Evolutionary conservation across 37 sponge, comb jelly and placozoan species (phyloP), one percentile per base, ranked within the genome.

Genomic region (Dysidea cf. avara): DNA sequence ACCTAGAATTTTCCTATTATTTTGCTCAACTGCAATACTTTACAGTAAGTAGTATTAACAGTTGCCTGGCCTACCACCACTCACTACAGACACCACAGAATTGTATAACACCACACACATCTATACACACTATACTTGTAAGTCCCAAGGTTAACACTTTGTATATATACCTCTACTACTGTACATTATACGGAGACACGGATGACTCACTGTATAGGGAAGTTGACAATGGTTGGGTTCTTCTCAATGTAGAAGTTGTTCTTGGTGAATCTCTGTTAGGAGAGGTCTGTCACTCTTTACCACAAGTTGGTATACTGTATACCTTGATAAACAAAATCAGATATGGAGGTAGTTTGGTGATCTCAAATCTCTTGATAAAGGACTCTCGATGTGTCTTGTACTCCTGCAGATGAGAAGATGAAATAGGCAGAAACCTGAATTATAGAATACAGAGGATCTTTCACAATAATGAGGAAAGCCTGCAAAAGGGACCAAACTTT

Each of bases 191-290:
- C 49, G 52, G 37, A 48, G 7, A 29, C n/a, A 12, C 3, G 31
- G 9, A 2, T 4, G 3, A 59, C 81, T 86, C 47, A 90, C 83
- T 87, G 85, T 65, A 95, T 81, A 39, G 99, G 99, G 60, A 98
- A 98, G 68, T 98, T 98, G 54, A 98, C 99, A 60, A 98, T 98
- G 12, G 99, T 98, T 17, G 90, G 96, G 46, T 98, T 98, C 77
- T 98, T 98, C 71, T 98, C 99, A 22, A 95, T 59, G 64, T 81
- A 98, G 74, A 98, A 98, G 22, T 89, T 88, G 72, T 98, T 98
- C 49, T 92, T 95, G 12, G 96, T 98, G 56, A 98, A 98, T 29
- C 99, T 72, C 92, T 93, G 70, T 26, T 40, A 13, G 60, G 26
- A 76, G 48, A 34, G 56, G 0, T 1, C 21, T 1, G 66, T 18